Evolutionary conservation across 2,888 invertebrate genomes (phyloP), one percentile per base, ranked within the genome.

Genomic region (Eristalis arbustorum): DNA sequence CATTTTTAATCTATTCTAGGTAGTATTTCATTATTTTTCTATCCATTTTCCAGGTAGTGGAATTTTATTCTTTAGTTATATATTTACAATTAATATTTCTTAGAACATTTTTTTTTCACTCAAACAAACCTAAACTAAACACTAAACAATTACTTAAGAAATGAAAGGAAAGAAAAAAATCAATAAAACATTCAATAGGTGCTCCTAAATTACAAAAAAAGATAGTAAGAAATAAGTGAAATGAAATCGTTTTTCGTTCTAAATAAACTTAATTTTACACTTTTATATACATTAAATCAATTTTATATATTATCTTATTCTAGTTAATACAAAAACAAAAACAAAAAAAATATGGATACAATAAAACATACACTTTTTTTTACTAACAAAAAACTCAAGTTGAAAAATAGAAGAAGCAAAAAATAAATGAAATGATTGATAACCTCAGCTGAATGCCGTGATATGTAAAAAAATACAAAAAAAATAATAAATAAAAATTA

Each of bases 361-460:
- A 63, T 63, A 31, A 28, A 25, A 59, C 37, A 56, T 56, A 57
- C 64, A 71, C 57, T 63, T 76, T 80, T 80, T 76, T 49, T 76
- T 72, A 77, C 62, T 79, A 80, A 84, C 49, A 75, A 66, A n/a
- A 88, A 66, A 82, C 68, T 83, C 42, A 75, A 77, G 49, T 59
- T 42, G 62, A 88, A 63, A 68, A 76, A 84, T 0, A 49, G 18
- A 23, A 80, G 66, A 89, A 79, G 8, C 68, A 57, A 37, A 76
- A 75, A 77, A 57, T n/a, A n/a, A n/a, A n/a, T n/a, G n/a, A 31
- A 64, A 75, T 62, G 22, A 87, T 89, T 90, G 89, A 89, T 89
- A 91, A 91, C 91, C 92, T 91, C 91, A 91, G 91, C 91, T 91
- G 90, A 91, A 91, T 91, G 91, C 91, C 91, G 92, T 91, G 91